phyloP scores from a whole-genome alignment of 2,888 invertebrate species.

The Agrilus biguttatus region DNA sequence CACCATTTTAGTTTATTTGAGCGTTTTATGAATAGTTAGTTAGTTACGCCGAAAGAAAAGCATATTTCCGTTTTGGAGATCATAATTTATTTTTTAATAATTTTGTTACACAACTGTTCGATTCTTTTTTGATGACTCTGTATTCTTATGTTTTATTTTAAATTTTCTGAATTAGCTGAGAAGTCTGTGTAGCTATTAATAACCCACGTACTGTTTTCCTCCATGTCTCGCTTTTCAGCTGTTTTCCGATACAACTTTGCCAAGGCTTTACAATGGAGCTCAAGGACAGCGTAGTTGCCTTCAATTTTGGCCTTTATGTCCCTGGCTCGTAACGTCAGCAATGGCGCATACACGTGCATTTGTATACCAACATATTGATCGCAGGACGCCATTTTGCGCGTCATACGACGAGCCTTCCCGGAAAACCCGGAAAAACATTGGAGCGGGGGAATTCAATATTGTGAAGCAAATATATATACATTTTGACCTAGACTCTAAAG shows the following conservation, averaged over 20 bases:
- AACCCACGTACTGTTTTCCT: too few species aligned
- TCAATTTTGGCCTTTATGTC: background rate
- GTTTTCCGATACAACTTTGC: background rate
- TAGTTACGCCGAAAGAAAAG: too few species aligned
- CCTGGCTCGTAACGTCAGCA: slow-evolving; percentile 3
- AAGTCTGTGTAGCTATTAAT: too few species aligned
- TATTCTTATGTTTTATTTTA: too few species aligned
- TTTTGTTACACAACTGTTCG: too few species aligned
- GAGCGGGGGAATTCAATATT: background rate
- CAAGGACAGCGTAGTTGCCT: slow-evolving; percentile 10
- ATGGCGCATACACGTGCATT: slow-evolving; percentile 14
- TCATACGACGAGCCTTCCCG: slow-evolving; percentile 1
- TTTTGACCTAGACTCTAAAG: slow-evolving; percentile 8
- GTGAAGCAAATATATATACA: background rate
- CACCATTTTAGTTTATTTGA: too few species aligned
- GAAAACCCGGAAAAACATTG: background rate
- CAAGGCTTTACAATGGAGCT: background rate
- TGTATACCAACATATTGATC: slow-evolving; percentile 24
- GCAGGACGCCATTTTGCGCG: slow-evolving; percentile 10
- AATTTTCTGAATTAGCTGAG: too few species aligned
- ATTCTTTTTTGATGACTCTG: too few species aligned
- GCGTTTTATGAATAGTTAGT: too few species aligned
- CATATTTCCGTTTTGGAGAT: too few species aligned
- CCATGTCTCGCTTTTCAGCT: background rate
- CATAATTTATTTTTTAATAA: too few species aligned